phyloP scores from a whole-genome alignment of 2,888 invertebrate genomes.

The Dastarcus helophoroides region DNA sequence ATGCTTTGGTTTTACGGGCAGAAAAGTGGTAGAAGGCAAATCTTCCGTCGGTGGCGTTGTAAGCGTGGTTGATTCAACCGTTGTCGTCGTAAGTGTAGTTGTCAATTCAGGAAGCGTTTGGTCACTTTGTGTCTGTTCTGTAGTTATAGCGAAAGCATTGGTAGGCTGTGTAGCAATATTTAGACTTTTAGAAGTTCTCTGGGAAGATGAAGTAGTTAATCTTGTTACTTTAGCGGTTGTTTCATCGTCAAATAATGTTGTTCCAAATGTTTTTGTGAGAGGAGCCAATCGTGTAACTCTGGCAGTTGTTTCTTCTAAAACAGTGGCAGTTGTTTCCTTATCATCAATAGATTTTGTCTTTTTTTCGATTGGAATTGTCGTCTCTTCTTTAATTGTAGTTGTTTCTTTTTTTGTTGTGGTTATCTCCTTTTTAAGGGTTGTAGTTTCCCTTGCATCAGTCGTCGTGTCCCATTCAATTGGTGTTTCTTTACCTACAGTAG shows the following conservation, averaged over 20 bases:
- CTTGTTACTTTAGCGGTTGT: too few species aligned
- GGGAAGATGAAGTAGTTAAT: too few species aligned
- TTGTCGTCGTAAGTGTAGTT: constrained; percentile 11
- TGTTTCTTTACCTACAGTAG: constrained; percentile 2
- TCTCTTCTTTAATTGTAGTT: constrained; percentile 1
- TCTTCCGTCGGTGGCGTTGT: too few species aligned
- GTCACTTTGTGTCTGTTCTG: constrained; percentile 2
- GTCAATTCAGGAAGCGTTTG: constrained; percentile 6
- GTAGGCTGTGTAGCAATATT: too few species aligned
- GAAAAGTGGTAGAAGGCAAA: constrained; percentile 6
- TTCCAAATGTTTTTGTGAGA: constrained; percentile 11
- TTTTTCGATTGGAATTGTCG: not conserved
- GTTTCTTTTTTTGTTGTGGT: constrained; percentile 7
- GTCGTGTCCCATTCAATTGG: not conserved
- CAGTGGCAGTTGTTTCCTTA: constrained; percentile 12
- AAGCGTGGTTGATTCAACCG: constrained; percentile 15
- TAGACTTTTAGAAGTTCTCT: too few species aligned
- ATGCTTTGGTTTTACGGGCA: too few species aligned
- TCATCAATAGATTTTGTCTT: not conserved
- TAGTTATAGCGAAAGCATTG: too few species aligned
- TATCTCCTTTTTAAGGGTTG: constrained; percentile 1
- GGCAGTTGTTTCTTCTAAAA: constrained; percentile 4
- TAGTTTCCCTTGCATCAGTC: not conserved
- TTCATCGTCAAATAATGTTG: constrained; percentile 5
- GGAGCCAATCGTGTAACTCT: not conserved